Conservation (phyloP, 2,113 vertebrate genomes). For the Procavia capensis region DNA sequence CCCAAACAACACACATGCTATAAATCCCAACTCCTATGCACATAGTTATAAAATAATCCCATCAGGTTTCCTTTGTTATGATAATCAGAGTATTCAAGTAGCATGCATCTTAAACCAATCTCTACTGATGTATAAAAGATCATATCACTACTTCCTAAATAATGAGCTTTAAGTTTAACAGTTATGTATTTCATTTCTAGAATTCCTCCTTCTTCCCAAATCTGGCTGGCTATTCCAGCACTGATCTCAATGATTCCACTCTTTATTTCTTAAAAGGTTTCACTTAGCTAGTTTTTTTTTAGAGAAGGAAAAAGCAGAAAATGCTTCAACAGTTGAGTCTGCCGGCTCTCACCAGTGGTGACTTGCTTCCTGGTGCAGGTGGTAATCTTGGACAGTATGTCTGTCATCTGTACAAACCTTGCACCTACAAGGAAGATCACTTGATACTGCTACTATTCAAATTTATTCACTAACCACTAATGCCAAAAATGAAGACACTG, state of each 20-base stretch:
- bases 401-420: constrained; percentile 3
- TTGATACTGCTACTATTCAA: too few species aligned
- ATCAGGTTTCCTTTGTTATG: too few species aligned
- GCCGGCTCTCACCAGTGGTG: not conserved
- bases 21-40: too few species aligned
- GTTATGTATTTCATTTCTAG: not conserved
- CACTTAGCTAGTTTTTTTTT: not conserved
- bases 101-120: too few species aligned
- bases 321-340: not conserved
- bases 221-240: not conserved
- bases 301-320: not conserved
- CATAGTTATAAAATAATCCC: too few species aligned
- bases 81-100: too few species aligned
- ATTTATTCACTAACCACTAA: too few species aligned
- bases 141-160: too few species aligned
- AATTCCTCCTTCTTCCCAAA: not conserved
- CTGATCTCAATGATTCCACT: not conserved
- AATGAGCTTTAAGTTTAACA: not conserved
- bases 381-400: not conserved
- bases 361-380: not conserved
- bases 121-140: too few species aligned
- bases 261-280: constrained; percentile 28
- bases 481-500: too few species aligned
- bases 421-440: too few species aligned
- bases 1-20: too few species aligned